Evolutionary conservation across 2,797 vertebrate genomes (phyloP).

Genomic region (Ciconia nigra): DNA sequence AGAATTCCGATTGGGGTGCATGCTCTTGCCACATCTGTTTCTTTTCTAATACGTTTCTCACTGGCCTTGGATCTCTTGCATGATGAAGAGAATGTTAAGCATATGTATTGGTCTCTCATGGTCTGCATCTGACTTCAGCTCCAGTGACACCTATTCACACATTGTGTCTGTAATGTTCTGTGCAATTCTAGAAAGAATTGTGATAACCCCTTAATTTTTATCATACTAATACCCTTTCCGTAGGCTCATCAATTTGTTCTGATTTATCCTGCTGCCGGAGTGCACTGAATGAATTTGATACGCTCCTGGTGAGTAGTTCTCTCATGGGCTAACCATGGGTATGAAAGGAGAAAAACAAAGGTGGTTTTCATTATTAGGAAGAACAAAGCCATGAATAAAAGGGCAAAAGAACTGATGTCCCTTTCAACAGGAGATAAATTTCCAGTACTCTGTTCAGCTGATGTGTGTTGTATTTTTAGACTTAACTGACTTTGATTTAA

Average conservation of each 20-base stretch:
- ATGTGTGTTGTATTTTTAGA: background rate
- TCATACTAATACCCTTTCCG: background rate
- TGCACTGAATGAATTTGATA: background rate
- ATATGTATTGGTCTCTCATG: background rate
- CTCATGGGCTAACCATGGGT: background rate
- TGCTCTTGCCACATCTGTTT: conserved; percentile 51
- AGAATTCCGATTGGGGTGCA: background rate
- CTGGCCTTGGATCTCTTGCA: background rate
- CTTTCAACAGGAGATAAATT: background rate
- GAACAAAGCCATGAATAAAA: background rate
- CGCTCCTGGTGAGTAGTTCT: background rate
- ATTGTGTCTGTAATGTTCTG: background rate
- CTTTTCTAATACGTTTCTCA: conserved; percentile 4
- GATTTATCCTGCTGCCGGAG: background rate
- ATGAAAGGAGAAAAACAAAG: background rate
- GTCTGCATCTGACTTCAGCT: background rate
- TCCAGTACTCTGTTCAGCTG: background rate
- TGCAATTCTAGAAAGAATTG: background rate
- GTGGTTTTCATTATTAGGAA: background rate
- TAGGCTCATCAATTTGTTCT: background rate
- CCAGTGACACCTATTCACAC: background rate
- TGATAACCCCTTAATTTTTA: background rate
- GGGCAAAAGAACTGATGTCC: background rate
- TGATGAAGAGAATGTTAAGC: background rate
- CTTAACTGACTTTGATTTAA: background rate